Evolutionary conservation across 2,797 vertebrate genomes (phyloP).

Genomic region (Sus cebifrons): DNA sequence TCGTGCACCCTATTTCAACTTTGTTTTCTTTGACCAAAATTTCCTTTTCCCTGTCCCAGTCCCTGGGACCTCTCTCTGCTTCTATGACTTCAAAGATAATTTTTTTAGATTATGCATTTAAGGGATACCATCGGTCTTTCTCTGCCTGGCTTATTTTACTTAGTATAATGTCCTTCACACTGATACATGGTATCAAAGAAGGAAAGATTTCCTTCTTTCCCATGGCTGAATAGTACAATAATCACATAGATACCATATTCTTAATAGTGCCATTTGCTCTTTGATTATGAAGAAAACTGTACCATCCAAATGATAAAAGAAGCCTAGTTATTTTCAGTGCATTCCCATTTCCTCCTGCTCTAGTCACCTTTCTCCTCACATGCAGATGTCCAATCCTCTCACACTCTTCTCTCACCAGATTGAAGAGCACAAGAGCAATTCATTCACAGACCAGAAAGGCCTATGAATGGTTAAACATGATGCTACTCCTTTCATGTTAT

Average conservation of each 20-base stretch:
- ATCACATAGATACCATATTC: background rate
- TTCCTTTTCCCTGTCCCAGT: background rate
- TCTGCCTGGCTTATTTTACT: background rate
- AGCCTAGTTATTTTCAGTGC: rapidly evolving
- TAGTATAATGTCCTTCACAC: background rate
- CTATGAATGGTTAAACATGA: background rate
- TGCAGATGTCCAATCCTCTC: too few relatives aligned
- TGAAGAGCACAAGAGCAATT: background rate
- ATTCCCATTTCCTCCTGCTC: background rate
- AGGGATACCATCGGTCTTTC: background rate
- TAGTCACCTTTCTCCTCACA: background rate
- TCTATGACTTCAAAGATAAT: background rate
- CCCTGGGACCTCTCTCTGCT: background rate
- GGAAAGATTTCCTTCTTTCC: background rate
- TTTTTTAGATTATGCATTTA: background rate
- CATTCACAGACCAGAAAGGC: background rate
- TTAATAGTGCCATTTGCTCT: background rate
- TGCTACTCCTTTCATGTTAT: background rate
- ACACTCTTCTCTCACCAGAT: background rate
- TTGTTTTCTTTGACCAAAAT: background rate
- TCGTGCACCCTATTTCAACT: background rate
- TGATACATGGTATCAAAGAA: background rate
- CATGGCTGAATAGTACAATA: background rate
- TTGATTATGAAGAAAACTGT: background rate
- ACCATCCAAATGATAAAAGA: background rate